Evolutionary conservation across 2,888 invertebrate genomes (phyloP), one percentile per base, ranked within the genome.

Genomic region (Thymelicus sylvestris): DNA sequence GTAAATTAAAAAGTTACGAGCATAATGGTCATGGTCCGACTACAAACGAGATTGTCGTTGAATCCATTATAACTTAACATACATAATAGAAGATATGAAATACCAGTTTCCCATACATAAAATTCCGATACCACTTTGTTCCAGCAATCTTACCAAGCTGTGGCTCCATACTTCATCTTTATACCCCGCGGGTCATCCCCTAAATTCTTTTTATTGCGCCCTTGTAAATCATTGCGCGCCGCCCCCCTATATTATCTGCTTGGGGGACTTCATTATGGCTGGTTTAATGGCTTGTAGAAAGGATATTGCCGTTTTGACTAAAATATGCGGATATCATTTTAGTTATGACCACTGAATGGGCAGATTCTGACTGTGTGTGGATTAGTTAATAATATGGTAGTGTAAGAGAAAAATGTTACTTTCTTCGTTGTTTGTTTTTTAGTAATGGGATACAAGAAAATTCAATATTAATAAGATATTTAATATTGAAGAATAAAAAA

Each of bases 141-240:
- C 19, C 77, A 83, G 83, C 85, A 84, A 82, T 86, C 81, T 80
- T 78, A 76, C 75, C 82, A 81, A 84, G 81, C 84, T 82, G 86
- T 76, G 84, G 81, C 79, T 76, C 80, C 90, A 91, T 93, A 86
- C 87, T 83, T 92, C 88, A 90, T 90, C 89, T 92, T 92, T 92
- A 92, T 88, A 88, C 77, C 76, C 75, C 73, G 73, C 86, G 89
- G 93, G 89, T 92, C 93, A 93, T 93, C 92, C 92, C 93, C 92
- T 92, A 92, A 92, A 93, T 92, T 92, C 91, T 92, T 93, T 93
- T 93, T 93, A 93, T 92, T 93, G 92, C 91, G 84, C 88, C 89
- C 91, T 90, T 90, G 92, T 93, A 93, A 93, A 93, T 93, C 93
- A 93, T 93, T 88, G 92, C 87, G 91, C 91, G 90, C 92, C 91